Evolutionary conservation across 2,888 invertebrate genomes (phyloP).

Genomic region (Caradrina clavipalpis): DNA sequence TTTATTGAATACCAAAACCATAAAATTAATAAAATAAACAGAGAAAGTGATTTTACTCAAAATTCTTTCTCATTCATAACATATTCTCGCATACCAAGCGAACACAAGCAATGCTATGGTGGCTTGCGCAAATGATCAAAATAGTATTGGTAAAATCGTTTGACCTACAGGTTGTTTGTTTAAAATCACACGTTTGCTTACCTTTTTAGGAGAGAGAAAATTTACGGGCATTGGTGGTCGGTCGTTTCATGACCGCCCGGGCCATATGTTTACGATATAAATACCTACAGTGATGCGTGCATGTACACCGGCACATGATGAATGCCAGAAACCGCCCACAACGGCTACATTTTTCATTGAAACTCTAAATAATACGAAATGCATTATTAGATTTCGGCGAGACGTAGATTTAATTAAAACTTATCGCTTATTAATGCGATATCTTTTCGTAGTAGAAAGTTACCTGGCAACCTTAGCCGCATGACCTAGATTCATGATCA

Average conservation of each 20-base stretch:
- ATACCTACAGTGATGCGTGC: conserved; percentile 74
- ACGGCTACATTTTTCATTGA: conserved; percentile 45
- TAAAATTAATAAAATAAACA: background rate
- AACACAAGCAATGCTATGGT: background rate
- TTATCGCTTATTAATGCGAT: conserved; percentile 46
- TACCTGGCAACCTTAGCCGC: conserved; percentile 65
- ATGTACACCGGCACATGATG: conserved; percentile 79
- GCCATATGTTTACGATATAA: conserved; percentile 89
- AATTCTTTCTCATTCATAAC: background rate
- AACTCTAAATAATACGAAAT: conserved; percentile 32
- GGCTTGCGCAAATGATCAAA: conserved; percentile 9
- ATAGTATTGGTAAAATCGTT: conserved; percentile 4
- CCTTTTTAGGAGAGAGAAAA: conserved; percentile 62
- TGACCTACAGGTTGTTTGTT: conserved; percentile 39
- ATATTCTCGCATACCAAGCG: too few species aligned
- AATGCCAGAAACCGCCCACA: conserved; percentile 87
- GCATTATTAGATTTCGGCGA: conserved; percentile 29
- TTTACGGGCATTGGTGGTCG: conserved; percentile 75
- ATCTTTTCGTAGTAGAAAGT: conserved; percentile 65
- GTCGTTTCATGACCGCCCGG: conserved; percentile 74
- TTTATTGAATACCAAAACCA: background rate
- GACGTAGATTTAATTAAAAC: conserved; percentile 43
- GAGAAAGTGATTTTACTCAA: background rate
- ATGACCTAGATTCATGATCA: conserved; percentile 74
- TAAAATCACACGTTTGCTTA: conserved; percentile 54